Evolutionary conservation across 2,113 vertebrate genomes (phyloP).

Genomic region (Alaudala cheleensis): DNA sequence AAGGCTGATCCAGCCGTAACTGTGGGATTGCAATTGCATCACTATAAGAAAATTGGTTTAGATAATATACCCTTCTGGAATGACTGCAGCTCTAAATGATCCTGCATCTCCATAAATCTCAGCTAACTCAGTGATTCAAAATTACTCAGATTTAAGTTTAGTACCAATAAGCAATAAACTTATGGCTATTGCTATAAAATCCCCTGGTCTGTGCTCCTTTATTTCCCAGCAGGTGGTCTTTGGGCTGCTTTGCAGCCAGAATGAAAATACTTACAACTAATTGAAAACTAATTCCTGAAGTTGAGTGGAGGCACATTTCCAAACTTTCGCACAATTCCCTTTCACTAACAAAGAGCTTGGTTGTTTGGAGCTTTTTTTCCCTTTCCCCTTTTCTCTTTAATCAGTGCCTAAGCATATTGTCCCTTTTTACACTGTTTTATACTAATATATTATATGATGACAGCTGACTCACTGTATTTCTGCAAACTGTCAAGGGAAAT

Average conservation of each 20-base stretch:
- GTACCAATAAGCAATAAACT: conserved; percentile 81
- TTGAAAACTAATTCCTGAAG: conserved; percentile 75
- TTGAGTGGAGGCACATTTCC: conserved; percentile 52
- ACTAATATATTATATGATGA: conserved; percentile 64
- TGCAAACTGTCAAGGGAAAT: conserved; percentile 57
- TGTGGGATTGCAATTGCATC: conserved; percentile 72
- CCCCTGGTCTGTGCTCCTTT: conserved; percentile 66
- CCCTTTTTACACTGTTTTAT: conserved; percentile 66
- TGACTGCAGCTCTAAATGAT: conserved; percentile 77
- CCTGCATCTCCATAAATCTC: conserved; percentile 79
- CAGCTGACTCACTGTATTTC: conserved; percentile 65
- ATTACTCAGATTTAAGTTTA: conserved; percentile 81
- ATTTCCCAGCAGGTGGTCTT: conserved; percentile 78
- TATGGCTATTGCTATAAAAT: conserved; percentile 80
- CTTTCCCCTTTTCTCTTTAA: conserved; percentile 46
- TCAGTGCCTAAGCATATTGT: conserved; percentile 54
- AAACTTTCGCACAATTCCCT: conserved; percentile 57
- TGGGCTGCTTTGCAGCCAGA: conserved; percentile 61
- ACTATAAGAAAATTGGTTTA: conserved; percentile 79
- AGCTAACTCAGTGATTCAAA: conserved; percentile 83
- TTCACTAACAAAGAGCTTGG: conserved; percentile 42
- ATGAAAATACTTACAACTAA: conserved; percentile 64
- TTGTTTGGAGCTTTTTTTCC: neutral
- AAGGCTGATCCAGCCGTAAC: conserved; percentile 76
- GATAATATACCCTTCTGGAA: conserved; percentile 80